Conservation (phyloP, 92 coral and sea anemone genomes). For the Zoanthus solanderi region DNA sequence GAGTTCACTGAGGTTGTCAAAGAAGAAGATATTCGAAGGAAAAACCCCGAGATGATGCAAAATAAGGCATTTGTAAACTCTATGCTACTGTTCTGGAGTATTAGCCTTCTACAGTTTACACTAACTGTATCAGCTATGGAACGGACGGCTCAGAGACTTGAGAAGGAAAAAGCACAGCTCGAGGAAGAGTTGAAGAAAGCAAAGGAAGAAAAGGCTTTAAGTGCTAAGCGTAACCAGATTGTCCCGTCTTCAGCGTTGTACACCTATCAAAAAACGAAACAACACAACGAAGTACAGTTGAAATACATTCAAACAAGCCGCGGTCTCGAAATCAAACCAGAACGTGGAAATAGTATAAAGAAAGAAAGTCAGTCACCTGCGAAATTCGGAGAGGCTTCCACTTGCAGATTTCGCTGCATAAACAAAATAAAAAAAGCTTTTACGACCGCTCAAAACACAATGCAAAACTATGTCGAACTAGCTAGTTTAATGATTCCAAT, state of each 20-base stretch:
- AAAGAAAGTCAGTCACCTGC: conserved; percentile 37
- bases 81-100: conserved; percentile 88
- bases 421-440: conserved; percentile 18
- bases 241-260: conserved; percentile 84
- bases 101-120: conserved; percentile 90
- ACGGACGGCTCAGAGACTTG: conserved; percentile 84
- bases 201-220: conserved; percentile 63
- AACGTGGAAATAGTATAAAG: conserved; percentile 42
- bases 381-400: neutral
- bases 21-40: conserved; percentile 83
- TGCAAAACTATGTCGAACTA: conserved; percentile 78
- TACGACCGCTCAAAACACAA: conserved; percentile 40
- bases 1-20: conserved; percentile 93
- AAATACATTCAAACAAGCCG: conserved; percentile 80
- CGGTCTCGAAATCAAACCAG: conserved; percentile 81
- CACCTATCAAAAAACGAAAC: conserved; percentile 67
- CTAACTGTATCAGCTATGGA: conserved; percentile 88
- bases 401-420: neutral
- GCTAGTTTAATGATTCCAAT: conserved; percentile 84
- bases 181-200: conserved; percentile 77
- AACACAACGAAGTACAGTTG: conserved; percentile 61
- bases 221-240: conserved; percentile 80
- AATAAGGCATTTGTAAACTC: conserved; percentile 81
- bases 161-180: conserved; percentile 82
- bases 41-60: conserved; percentile 75